A percentile compares a stretch with the other conserved stretches of the same genome.
These are phyloP conservation scores for Brevimyrus niger DNA, from an alignment of 2,113 vertebrate species.

Conservation along the genomic window DNA sequence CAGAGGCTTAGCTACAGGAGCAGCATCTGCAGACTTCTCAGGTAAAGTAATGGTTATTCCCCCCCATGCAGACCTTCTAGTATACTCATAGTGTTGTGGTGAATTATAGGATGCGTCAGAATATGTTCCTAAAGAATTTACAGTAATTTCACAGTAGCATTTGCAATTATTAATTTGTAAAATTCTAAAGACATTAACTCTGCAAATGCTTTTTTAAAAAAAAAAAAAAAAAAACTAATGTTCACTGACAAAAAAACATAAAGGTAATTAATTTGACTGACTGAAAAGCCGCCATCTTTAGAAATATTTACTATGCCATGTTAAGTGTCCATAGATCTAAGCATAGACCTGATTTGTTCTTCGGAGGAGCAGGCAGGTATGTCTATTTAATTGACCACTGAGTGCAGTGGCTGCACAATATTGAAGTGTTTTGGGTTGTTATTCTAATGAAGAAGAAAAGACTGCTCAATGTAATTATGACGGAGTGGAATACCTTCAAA, in stretches of 20 bases:
- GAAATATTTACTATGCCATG: not conserved
- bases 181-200: not conserved
- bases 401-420: not conserved
- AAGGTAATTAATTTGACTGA: not conserved
- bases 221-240: not conserved
- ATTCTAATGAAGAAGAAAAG: not conserved
- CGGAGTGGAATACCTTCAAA: not conserved
- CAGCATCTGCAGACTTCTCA: slow-evolving; percentile 85
- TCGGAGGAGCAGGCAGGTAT: not conserved
- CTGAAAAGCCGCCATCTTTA: not conserved
- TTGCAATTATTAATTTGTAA: not conserved
- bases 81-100: not conserved
- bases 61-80: not conserved
- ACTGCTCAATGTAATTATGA: not conserved
- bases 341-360: not conserved
- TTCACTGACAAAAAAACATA: not conserved
- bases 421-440: not conserved
- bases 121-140: not conserved
- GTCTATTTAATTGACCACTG: not conserved
- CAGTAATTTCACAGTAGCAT: not conserved
- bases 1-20: slow-evolving; percentile 86
- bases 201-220: not conserved
- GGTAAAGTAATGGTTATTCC: slow-evolving; percentile 50
- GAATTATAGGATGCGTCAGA: not conserved
- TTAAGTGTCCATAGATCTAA: not conserved